Conservation (phyloP, 2,113 vertebrate species). For the Gymnocephalus cernua region DNA sequence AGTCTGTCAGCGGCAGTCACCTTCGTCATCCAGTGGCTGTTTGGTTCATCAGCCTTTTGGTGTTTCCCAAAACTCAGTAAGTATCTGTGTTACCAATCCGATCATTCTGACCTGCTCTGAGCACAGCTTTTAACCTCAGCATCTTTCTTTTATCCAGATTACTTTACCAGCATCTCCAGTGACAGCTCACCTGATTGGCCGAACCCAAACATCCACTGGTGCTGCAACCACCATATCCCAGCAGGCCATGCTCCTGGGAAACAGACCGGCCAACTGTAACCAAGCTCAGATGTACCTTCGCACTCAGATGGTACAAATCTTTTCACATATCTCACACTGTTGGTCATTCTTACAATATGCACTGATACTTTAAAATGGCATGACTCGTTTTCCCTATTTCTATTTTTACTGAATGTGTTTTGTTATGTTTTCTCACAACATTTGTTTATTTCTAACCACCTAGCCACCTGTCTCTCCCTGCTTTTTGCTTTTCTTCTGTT, state of each 20-base stretch:
- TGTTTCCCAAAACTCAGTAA: constrained; percentile 91
- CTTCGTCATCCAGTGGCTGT: constrained; percentile 87
- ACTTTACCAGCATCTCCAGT: constrained; percentile 91
- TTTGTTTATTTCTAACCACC: constrained; percentile 12
- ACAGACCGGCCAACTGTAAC: constrained; percentile 90
- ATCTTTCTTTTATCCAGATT: constrained; percentile 82
- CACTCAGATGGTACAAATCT: constrained; percentile 92
- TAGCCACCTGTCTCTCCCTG: constrained; percentile 33
- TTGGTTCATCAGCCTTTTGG: constrained; percentile 89
- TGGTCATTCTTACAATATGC: neutral
- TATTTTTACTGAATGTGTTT: constrained; percentile 20
- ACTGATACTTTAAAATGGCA: neutral
- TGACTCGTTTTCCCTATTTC: neutral
- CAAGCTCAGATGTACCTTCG: constrained; percentile 97
- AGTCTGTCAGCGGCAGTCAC: constrained; percentile 88
- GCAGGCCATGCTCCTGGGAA: constrained; percentile 94
- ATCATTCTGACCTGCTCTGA: neutral
- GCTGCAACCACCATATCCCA: constrained; percentile 87
- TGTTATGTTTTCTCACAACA: constrained; percentile 1
- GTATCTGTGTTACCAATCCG: constrained; percentile 48
- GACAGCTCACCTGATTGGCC: constrained; percentile 91
- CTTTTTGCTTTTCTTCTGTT: constrained; percentile 53
- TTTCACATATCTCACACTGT: neutral
- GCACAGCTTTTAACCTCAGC: neutral
- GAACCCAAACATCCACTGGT: constrained; percentile 89